Conservation (phyloP, 2,113 vertebrate species). For the Phylloscopus whistleri region DNA sequence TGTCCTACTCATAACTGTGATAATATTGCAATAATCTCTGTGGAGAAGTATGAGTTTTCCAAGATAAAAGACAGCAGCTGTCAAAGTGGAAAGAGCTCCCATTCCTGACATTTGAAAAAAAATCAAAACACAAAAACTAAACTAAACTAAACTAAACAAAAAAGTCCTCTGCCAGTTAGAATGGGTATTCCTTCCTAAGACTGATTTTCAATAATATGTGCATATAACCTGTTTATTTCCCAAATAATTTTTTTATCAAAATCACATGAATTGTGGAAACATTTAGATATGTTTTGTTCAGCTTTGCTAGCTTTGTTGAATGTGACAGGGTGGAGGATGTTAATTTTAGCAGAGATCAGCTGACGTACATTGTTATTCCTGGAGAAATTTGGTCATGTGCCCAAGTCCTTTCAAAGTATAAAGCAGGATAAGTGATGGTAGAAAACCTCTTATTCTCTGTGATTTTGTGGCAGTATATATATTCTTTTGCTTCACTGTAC, state of each 20-base stretch:
- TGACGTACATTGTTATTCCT: slow-evolving; percentile 25
- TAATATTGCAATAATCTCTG: not conserved
- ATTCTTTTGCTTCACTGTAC: not conserved
- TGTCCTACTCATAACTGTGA: not conserved
- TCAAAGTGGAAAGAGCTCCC: not conserved
- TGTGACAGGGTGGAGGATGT: not conserved
- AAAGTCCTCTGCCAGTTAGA: not conserved
- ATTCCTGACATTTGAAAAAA: not conserved
- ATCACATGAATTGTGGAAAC: not conserved
- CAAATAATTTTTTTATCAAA: not conserved
- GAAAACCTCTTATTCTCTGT: not conserved
- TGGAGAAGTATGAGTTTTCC: not conserved
- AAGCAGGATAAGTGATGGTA: not conserved
- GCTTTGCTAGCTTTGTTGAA: not conserved
- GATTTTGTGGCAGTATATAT: not conserved
- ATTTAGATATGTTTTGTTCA: not conserved
- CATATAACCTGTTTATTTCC: not conserved
- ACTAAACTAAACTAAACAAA: not conserved
- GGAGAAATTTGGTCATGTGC: not conserved
- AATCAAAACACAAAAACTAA: not conserved
- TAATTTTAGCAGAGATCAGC: slow-evolving; percentile 23
- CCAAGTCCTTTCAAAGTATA: not conserved
- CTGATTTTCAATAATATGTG: not conserved
- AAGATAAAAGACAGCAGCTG: not conserved
- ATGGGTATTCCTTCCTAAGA: not conserved